Evolutionary conservation across 2,113 vertebrate genomes (phyloP).

Genomic region (Burhinus oedicnemus): DNA sequence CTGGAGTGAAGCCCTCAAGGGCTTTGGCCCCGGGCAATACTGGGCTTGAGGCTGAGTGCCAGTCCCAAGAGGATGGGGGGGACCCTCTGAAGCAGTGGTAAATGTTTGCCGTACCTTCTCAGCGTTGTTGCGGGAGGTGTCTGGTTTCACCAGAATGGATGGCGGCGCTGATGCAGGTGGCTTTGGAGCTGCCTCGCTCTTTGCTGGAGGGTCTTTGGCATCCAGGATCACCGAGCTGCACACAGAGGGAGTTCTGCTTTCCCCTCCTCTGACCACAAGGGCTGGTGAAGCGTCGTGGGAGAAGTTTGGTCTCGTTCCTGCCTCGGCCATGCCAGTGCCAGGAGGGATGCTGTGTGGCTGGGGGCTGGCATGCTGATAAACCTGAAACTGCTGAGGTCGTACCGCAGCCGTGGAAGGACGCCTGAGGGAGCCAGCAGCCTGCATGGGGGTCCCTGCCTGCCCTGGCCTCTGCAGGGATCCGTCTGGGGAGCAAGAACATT

Average conservation of each 20-base stretch:
- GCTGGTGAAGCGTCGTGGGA: conserved; percentile 43
- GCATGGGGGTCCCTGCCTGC: conserved; percentile 68
- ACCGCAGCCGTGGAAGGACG: conserved; percentile 35
- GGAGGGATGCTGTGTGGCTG: conserved; percentile 5
- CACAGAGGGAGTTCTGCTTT: conserved; percentile 66
- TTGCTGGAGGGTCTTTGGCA: conserved; percentile 67
- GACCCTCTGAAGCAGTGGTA: accelerated
- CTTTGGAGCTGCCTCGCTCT: conserved; percentile 74
- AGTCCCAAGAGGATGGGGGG: background rate
- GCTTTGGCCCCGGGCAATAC: accelerated
- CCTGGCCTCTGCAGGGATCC: conserved; percentile 74
- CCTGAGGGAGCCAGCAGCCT: conserved; percentile 63
- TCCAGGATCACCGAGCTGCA: conserved; percentile 79
- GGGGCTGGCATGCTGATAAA: conserved; percentile 67
- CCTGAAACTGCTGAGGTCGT: conserved; percentile 70
- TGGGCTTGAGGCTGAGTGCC: background rate
- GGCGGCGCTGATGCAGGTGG: conserved; percentile 77
- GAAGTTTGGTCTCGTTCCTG: conserved; percentile 70
- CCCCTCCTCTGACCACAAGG: background rate
- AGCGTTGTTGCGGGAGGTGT: conserved; percentile 78
- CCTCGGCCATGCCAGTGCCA: conserved; percentile 33
- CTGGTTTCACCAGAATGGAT: conserved; percentile 93
- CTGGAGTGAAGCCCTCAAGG: accelerated
- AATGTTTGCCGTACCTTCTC: conserved; percentile 83
- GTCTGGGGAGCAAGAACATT: conserved; percentile 50